phyloP scores from a whole-genome alignment of 1,140 invertebrate genomes.

The Drosophila grimshawi region DNA sequence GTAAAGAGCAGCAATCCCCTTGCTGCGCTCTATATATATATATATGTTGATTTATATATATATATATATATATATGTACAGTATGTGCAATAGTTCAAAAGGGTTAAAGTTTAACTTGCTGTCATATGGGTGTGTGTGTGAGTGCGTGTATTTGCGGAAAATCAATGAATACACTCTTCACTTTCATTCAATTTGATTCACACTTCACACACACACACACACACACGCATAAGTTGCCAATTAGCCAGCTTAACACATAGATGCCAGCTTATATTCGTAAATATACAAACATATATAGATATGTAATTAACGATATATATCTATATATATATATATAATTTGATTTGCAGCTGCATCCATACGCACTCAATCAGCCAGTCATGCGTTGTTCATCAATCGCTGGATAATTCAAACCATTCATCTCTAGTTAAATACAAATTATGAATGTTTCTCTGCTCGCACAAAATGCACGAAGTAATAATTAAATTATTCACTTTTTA shows the following conservation, averaged over 20 bases:
- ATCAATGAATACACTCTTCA: conserved; percentile 55
- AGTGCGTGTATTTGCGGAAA: conserved; percentile 15
- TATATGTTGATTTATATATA: too few species aligned
- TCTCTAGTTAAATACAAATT: conserved; percentile 27
- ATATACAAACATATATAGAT: too few species aligned
- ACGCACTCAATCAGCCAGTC: not conserved
- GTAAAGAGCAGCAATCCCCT: too few species aligned
- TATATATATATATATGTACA: not conserved
- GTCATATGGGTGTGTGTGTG: not conserved
- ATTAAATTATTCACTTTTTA: conserved; percentile 68
- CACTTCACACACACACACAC: not conserved
- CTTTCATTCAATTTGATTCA: conserved; percentile 65
- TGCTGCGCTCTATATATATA: too few species aligned
- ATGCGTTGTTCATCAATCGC: not conserved
- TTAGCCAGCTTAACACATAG: not conserved
- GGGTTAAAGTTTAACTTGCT: conserved; percentile 34
- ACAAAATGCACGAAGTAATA: conserved; percentile 47
- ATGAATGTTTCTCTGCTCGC: conserved; percentile 22
- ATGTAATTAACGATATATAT: too few species aligned
- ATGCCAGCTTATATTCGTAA: too few species aligned
- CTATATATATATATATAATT: not conserved
- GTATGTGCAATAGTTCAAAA: conserved; percentile 14
- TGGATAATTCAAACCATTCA: conserved; percentile 28
- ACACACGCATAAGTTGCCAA: conserved; percentile 6
- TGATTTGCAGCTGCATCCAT: conserved; percentile 28